Conservation (phyloP, 2,888 invertebrate species). For the Acrobasis consociella region DNA sequence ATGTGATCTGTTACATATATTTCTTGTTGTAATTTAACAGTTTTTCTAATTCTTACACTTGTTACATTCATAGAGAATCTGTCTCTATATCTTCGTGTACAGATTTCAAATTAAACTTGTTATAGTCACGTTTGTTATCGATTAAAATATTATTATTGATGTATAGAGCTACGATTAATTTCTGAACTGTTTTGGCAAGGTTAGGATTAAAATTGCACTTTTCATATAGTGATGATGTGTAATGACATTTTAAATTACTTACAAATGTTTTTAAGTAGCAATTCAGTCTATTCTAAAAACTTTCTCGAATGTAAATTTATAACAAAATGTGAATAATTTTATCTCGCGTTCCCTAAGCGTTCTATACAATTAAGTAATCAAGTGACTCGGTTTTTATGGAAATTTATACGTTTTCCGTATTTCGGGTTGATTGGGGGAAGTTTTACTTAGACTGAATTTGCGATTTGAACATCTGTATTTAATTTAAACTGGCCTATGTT, state of each 20-base stretch:
- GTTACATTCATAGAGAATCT: slow-evolving; percentile 18
- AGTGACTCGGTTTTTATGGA: too few relatives aligned
- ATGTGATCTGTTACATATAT: slow-evolving; percentile 18
- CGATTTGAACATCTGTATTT: too few relatives aligned
- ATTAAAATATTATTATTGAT: slow-evolving; percentile 24
- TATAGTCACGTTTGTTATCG: slow-evolving; percentile 21
- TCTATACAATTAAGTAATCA: too few relatives aligned
- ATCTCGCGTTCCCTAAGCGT: too few relatives aligned
- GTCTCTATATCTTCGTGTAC: slow-evolving; percentile 14
- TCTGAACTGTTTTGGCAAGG: slow-evolving; percentile 12
- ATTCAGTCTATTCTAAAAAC: too few relatives aligned
- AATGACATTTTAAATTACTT: too few relatives aligned
- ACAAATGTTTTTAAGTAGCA: too few relatives aligned
- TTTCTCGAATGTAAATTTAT: too few relatives aligned
- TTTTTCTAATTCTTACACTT: slow-evolving; percentile 21
- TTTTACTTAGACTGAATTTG: too few relatives aligned
- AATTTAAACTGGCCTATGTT: background rate
- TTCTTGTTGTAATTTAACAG: slow-evolving; percentile 18
- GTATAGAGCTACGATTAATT: slow-evolving; percentile 18
- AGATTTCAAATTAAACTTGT: slow-evolving; percentile 22
- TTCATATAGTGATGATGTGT: slow-evolving; percentile 2
- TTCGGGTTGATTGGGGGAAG: too few relatives aligned
- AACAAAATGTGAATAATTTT: too few relatives aligned
- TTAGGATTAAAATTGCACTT: slow-evolving; percentile 4
- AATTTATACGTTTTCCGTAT: too few relatives aligned